These are phyloP conservation scores for Callithrix jacchus DNA, from an alignment of 2,113 vertebrate species.

Conservation along the genomic window DNA sequence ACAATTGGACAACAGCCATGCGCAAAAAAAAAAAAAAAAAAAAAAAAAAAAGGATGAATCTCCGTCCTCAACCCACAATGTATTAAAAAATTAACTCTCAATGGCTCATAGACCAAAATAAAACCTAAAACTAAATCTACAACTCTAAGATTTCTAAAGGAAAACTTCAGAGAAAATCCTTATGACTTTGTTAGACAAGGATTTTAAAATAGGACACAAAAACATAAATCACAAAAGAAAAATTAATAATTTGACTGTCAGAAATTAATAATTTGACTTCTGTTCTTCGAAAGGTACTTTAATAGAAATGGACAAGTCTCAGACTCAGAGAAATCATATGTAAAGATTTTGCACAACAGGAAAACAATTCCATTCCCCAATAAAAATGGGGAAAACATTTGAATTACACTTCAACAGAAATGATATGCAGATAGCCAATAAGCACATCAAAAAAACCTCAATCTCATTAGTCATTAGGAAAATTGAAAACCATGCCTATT, in stretches of 20 bases:
- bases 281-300: background rate
- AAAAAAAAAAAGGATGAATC: background rate
- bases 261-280: background rate
- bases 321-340: background rate
- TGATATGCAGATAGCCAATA: background rate
- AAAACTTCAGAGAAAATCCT: background rate
- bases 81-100: background rate
- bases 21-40: background rate
- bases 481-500: background rate
- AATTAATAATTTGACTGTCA: background rate
- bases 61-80: background rate
- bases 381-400: background rate
- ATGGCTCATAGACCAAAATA: background rate
- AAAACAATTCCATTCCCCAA: background rate
- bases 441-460: background rate
- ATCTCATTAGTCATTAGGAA: background rate
- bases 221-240: background rate
- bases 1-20: background rate
- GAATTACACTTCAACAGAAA: background rate
- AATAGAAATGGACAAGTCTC: background rate
- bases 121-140: background rate
- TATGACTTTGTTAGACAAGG: background rate
- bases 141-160: background rate
- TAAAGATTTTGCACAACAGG: background rate
- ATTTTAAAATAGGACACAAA: background rate